A percentile compares a stretch with the other conserved stretches of the same genome.
Conservation (phyloP, 2,113 vertebrate genomes). For the Ameiurus melas region DNA sequence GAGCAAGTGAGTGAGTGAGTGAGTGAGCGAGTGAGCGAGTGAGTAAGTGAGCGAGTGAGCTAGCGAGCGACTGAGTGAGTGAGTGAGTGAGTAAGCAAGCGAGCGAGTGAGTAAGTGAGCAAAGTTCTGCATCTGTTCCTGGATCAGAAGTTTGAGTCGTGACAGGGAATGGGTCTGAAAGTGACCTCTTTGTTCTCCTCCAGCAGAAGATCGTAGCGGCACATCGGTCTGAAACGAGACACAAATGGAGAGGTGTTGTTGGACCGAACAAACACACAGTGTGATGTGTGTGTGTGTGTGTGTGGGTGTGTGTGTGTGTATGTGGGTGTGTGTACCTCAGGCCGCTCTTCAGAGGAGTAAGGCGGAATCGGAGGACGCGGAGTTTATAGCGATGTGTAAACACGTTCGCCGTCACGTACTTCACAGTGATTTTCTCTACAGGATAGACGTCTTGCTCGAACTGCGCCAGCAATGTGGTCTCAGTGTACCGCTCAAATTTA, state of each 20-base stretch:
- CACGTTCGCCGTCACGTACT: conserved; percentile 74
- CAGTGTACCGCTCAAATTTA: conserved; percentile 77
- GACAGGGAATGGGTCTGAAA: conserved; percentile 81
- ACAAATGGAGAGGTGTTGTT: neutral
- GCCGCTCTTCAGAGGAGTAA: conserved; percentile 67
- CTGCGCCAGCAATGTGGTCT: conserved; percentile 76
- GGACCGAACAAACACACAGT: neutral
- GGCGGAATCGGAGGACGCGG: conserved; percentile 79
- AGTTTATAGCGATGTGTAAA: conserved; percentile 81
- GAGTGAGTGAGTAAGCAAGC: neutral
- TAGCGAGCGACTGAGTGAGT: neutral
- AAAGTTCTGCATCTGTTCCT: neutral
- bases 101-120: neutral
- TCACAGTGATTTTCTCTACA: conserved; percentile 76
- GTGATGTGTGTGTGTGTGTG: neutral
- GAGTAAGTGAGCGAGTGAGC: too few relatives aligned
- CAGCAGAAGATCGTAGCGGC: conserved; percentile 87
- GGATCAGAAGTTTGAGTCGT: conserved; percentile 68
- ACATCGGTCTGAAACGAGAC: conserved; percentile 74
- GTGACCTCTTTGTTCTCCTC: conserved; percentile 69
- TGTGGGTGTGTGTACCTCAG: conserved; percentile 71
- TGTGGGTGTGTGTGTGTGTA: too few relatives aligned
- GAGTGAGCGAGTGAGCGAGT: neutral
- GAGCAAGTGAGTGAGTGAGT: neutral
- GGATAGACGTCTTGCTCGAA: conserved; percentile 78